Percentiles rank a stretch among this genome's conserved stretches.
Evolutionary conservation across 2,888 invertebrate species (phyloP).

Genomic region (Xestobium rufovillosum): DNA sequence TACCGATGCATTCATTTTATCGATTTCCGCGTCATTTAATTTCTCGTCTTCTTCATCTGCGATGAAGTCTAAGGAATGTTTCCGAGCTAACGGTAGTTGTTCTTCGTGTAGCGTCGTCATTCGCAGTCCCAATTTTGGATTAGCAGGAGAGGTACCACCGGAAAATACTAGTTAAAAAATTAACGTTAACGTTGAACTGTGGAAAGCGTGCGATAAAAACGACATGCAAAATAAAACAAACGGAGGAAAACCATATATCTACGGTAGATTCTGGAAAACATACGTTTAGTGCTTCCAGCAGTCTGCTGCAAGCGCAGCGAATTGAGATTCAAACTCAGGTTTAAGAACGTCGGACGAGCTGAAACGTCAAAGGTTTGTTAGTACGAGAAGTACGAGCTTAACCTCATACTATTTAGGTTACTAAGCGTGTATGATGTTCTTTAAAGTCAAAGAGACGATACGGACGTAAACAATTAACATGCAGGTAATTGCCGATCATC

Average conservation of each 20-base stretch:
- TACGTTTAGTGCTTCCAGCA: slow-evolving; percentile 71
- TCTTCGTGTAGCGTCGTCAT: slow-evolving; percentile 93
- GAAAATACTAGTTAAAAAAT: slow-evolving; percentile 31
- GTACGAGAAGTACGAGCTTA: slow-evolving; percentile 16
- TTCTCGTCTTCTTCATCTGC: slow-evolving; percentile 41
- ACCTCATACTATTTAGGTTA: slow-evolving; percentile 13
- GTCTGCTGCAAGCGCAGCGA: slow-evolving; percentile 81
- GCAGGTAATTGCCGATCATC: slow-evolving; percentile 33
- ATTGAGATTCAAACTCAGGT: slow-evolving; percentile 92
- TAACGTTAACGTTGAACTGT: too few species aligned
- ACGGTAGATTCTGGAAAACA: slow-evolving; percentile 46
- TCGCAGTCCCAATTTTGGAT: slow-evolving; percentile 74
- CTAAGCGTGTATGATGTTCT: slow-evolving; percentile 27
- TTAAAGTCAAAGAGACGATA: slow-evolving; percentile 43
- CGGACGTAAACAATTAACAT: slow-evolving; percentile 32
- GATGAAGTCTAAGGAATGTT: slow-evolving; percentile 42
- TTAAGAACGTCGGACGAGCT: slow-evolving; percentile 98
- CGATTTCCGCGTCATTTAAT: slow-evolving; percentile 29
- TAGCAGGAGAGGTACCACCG: slow-evolving; percentile 67
- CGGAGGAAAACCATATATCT: not conserved
- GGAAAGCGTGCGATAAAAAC: slow-evolving; percentile 7
- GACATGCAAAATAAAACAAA: slow-evolving; percentile 9
- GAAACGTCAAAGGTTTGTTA: slow-evolving; percentile 50
- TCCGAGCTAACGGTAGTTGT: slow-evolving; percentile 41
- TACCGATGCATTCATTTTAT: slow-evolving; percentile 31